A percentile compares a stretch with the other conserved stretches of the same genome.
These are phyloP conservation scores for Pseudocheirus occidentalis DNA, from an alignment of 2,797 vertebrate species.

Conservation along the genomic window DNA sequence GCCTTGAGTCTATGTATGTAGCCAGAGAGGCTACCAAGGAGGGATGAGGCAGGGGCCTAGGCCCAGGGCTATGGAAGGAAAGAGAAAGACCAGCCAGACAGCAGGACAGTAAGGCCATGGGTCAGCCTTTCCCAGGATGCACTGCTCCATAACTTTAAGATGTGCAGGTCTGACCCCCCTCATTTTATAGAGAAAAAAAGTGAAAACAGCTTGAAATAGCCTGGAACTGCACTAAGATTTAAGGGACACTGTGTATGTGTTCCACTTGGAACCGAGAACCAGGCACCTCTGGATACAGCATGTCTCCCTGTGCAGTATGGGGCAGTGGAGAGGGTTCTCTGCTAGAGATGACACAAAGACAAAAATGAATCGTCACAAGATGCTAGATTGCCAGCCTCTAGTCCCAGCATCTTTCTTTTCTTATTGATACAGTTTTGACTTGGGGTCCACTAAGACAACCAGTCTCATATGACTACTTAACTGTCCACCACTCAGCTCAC, in stretches of 20 bases:
- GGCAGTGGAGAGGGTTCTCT: background rate
- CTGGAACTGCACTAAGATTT: background rate
- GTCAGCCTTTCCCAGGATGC: background rate
- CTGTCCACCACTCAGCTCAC: background rate
- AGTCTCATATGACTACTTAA: background rate
- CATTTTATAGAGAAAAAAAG: background rate
- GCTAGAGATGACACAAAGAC: background rate
- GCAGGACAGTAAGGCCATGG: background rate
- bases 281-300: background rate
- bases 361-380: background rate
- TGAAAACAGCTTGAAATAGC: background rate
- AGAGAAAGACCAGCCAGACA: background rate
- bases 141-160: background rate
- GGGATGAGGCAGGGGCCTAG: background rate
- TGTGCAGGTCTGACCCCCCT: background rate
- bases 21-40: conserved; percentile 31
- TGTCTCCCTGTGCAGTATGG: background rate
- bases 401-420: background rate
- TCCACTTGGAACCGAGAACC: background rate
- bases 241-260: background rate
- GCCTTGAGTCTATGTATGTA: conserved; percentile 27
- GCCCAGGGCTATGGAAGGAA: conserved; percentile 8
- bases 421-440: background rate
- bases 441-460: background rate
- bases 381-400: background rate